Conservation (phyloP, 2,113 vertebrate species). For the human region GRCh38 chrX:131803001-131803500, state of each 20-base stretch:
- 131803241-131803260: not conserved
- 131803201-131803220: not conserved
- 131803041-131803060: not conserved
- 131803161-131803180: not conserved
- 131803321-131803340: not conserved
- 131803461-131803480: conserved; percentile 91
- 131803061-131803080: not conserved
- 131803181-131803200: not conserved
- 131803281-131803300: conserved; percentile 13
- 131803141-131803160: conserved; percentile 72
- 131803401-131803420: conserved; percentile 91
- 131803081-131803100: not conserved
- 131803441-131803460: conserved; percentile 93
- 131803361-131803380: conserved; percentile 88
- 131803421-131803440: conserved; percentile 93
- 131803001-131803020: not conserved
- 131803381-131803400: conserved; percentile 88
- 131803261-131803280: not conserved
- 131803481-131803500: conserved; percentile 94
- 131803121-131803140: not conserved
- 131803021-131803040: not conserved
- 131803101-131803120: not conserved
- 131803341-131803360: not conserved
- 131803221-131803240: not conserved
- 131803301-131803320: conserved; percentile 48